A percentile compares a stretch with the other conserved stretches of the same genome.
Conservation (phyloP, 1,140 invertebrate genomes). For the Thaumetopoea pityocampa region DNA sequence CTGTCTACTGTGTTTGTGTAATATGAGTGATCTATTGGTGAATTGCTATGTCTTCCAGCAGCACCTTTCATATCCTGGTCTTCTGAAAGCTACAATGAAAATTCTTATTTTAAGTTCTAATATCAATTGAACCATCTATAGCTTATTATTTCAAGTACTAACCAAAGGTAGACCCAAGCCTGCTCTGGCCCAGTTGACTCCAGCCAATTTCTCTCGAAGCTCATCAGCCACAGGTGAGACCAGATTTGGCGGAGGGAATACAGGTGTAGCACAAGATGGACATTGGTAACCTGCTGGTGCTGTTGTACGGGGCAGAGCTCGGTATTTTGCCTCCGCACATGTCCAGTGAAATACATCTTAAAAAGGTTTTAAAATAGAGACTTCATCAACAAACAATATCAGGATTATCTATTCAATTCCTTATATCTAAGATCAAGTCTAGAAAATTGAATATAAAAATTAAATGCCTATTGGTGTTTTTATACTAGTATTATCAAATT, state of each 20-base stretch:
- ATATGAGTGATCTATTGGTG: slow-evolving; percentile 49
- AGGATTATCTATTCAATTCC: too few species aligned
- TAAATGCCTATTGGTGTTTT: neutral
- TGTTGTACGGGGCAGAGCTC: slow-evolving; percentile 88
- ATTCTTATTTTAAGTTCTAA: too few species aligned
- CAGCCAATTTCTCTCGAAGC: slow-evolving; percentile 84
- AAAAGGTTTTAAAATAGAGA: too few species aligned
- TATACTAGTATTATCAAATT: slow-evolving; percentile 4
- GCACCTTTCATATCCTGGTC: slow-evolving; percentile 69
- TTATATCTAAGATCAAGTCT: too few species aligned
- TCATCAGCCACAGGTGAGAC: slow-evolving; percentile 93
- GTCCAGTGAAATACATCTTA: slow-evolving; percentile 96
- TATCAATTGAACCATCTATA: too few species aligned
- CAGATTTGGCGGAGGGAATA: slow-evolving; percentile 90
- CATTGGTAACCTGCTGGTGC: slow-evolving; percentile 94
- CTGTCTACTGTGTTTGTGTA: slow-evolving; percentile 45
- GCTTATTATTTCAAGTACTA: slow-evolving; percentile 31
- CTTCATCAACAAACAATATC: too few species aligned
- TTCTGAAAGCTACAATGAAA: slow-evolving; percentile 60
- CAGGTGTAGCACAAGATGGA: slow-evolving; percentile 85
- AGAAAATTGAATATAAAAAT: too few species aligned
- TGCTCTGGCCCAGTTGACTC: slow-evolving; percentile 89
- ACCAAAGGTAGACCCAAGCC: slow-evolving; percentile 91
- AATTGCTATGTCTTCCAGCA: slow-evolving; percentile 50
- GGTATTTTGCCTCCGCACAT: slow-evolving; percentile 88